A percentile compares a stretch with the other conserved stretches of the same genome.
These are phyloP conservation scores for Tenodera sinensis DNA, from an alignment of 2,888 invertebrate species.

Conservation along the genomic window DNA sequence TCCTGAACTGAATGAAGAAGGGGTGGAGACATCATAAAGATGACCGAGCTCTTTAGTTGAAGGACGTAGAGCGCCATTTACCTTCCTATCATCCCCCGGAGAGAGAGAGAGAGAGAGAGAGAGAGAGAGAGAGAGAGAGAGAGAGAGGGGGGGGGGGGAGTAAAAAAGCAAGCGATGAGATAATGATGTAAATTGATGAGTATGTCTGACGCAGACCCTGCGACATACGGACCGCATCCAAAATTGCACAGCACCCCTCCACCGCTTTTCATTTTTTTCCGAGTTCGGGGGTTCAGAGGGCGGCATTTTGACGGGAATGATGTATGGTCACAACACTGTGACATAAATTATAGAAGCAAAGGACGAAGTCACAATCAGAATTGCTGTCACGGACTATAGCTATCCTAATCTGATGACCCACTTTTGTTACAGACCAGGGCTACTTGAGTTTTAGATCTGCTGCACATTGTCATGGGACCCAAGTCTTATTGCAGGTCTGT, in stretches of 20 bases:
- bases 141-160: too few relatives aligned
- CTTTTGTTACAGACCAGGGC: slow-evolving; percentile 8
- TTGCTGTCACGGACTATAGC: slow-evolving; percentile 11
- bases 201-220: background rate
- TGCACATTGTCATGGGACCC: background rate
- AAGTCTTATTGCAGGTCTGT: too few relatives aligned
- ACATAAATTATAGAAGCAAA: slow-evolving; percentile 17
- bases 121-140: too few relatives aligned
- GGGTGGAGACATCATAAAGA: background rate
- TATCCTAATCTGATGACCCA: slow-evolving; percentile 18
- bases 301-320: slow-evolving; percentile 19
- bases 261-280: background rate
- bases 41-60: background rate
- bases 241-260: background rate
- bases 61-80: background rate
- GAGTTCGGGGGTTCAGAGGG: background rate
- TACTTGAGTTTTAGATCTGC: background rate
- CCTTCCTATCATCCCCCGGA: background rate
- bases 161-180: background rate
- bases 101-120: too few relatives aligned
- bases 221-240: slow-evolving; percentile 5
- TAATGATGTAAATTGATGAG: slow-evolving; percentile 12
- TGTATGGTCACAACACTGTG: slow-evolving; percentile 11
- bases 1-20: too few relatives aligned
- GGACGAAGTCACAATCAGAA: slow-evolving; percentile 18